Percentiles rank a stretch among this genome's conserved stretches.
Conservation (phyloP, 2,797 vertebrate genomes). For the Balearica regulorum region DNA sequence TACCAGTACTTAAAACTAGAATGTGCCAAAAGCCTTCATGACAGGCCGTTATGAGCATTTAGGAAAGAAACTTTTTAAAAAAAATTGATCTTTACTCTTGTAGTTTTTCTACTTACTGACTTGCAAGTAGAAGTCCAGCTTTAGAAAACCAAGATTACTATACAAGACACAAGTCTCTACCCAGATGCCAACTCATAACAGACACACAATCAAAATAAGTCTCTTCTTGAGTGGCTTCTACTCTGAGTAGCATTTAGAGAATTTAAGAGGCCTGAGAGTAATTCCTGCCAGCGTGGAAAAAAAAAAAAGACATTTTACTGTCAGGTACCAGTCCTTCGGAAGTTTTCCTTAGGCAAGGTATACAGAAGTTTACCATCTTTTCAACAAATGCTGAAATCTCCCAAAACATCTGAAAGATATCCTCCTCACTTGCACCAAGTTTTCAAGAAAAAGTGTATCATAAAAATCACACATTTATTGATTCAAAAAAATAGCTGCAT, state of each 20-base stretch:
- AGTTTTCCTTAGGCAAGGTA: background rate
- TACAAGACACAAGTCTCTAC: background rate
- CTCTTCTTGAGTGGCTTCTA: background rate
- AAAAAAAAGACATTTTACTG: background rate
- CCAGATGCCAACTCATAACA: background rate
- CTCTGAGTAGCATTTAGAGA: background rate
- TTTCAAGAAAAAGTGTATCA: background rate
- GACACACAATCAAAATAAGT: background rate
- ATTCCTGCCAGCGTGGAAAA: background rate
- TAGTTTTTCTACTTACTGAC: background rate
- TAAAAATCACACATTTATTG: background rate
- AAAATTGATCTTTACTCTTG: background rate
- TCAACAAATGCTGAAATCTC: background rate
- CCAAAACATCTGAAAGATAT: background rate
- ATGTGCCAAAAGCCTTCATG: background rate
- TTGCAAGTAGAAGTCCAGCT: background rate
- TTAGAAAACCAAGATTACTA: background rate
- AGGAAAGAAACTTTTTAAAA: background rate
- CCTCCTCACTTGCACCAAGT: background rate
- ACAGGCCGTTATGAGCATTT: background rate
- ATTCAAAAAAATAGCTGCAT: background rate
- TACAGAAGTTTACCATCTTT: background rate
- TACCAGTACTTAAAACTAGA: background rate
- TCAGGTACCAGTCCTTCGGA: background rate
- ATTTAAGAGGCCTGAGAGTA: background rate